Evolutionary conservation across 2,888 invertebrate genomes (phyloP), one percentile per base, ranked within the genome.

Genomic region (Ceriagrion tenellum): DNA sequence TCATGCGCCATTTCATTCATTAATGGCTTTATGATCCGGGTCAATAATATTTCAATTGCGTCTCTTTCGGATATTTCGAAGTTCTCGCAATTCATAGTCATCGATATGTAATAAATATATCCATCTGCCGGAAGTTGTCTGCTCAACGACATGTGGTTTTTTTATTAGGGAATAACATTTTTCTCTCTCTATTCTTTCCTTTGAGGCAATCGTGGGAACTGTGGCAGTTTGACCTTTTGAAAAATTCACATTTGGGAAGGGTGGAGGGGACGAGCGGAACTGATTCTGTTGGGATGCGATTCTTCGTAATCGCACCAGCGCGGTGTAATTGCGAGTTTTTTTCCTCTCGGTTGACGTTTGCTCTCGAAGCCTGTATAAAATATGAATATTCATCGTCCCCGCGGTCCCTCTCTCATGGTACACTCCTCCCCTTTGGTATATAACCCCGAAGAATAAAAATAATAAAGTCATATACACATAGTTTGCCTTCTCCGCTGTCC

Each of bases 381-480:
- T 93, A 93, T 93, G 93, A 93, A 93, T 93, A 93, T 93, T 93
- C 93, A 93, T 93, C 47, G 89, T 47, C 93, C 69, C 69, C 26
- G 47, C 47, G 56, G 69, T 93, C 69, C 35, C 69, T 93, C 69
- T 93, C 59, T 16, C 59, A 30, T 63, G n/a, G 69, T 40, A 40
- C 47, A 59, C 59, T 59, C 59, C 59, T 20, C 35, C 93, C 16
- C 47, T 47, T 47, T 4, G 47, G 47, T 47, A 47, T 47, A 47
- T 47, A 47, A 4, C 47, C 47, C 93, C 16, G 30, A 35, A 26
- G n/a, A n/a, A 81, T 81, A 81, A 81, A 81, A 81, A 81, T 81
- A 81, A 81, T 81, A 35, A 81, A 30, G 30, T 13, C 81, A 81
- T 35, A 18, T 81, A 69, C 12, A 69, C 18, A 30, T 81, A 35